Evolutionary conservation across 2,888 invertebrate species (phyloP).

Genomic region (Troglohyphantes excavatus): DNA sequence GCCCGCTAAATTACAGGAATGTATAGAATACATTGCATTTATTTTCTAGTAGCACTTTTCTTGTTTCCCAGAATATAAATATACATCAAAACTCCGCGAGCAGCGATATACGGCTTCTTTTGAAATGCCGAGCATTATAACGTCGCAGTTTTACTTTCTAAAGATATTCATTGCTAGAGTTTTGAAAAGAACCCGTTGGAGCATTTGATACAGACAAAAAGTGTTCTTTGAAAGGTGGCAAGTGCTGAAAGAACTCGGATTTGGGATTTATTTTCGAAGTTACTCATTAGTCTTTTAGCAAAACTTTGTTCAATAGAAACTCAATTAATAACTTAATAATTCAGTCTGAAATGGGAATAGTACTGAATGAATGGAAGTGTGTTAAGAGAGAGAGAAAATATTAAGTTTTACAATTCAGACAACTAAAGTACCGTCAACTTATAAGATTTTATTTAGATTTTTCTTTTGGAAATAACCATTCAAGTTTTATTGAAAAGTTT

Average conservation of each 20-base stretch:
- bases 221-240: not conserved
- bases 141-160: slow-evolving; percentile 4
- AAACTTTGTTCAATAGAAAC: no score
- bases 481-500: no score
- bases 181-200: not conserved
- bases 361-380: no score
- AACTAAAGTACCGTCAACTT: no score
- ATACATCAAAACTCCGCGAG: not conserved
- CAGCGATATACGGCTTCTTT: not conserved
- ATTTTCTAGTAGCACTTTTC: not conserved
- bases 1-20: not conserved
- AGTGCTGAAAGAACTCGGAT: not conserved
- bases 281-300: no score
- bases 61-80: not conserved
- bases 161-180: slow-evolving; percentile 2
- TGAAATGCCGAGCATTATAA: slow-evolving; percentile 4
- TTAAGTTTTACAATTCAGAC: no score
- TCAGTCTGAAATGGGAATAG: no score
- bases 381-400: no score
- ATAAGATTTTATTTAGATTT: no score
- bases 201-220: not conserved
- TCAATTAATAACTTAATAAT: no score
- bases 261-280: no score
- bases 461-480: no score
- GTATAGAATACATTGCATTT: not conserved